These are phyloP conservation scores for Smutsia temminckii DNA, from an alignment of 2,797 vertebrate genomes.

Conservation along the genomic window DNA sequence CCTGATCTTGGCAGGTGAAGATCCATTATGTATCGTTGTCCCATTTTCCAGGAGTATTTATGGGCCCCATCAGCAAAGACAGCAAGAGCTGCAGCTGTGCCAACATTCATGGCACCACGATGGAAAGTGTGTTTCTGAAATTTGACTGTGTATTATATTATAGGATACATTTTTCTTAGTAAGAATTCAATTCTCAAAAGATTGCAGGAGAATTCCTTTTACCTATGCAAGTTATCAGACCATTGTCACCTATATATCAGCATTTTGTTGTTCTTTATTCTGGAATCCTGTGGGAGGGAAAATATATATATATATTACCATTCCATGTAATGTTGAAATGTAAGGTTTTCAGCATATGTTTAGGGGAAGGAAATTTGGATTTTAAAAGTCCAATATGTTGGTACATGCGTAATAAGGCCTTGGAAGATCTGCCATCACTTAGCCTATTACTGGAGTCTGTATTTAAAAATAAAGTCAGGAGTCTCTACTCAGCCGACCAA, in stretches of 20 bases:
- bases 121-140: slow-evolving; percentile 46
- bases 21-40: slow-evolving; percentile 13
- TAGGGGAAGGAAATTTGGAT: slow-evolving; percentile 28
- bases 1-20: slow-evolving; percentile 40
- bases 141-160: slow-evolving; percentile 26
- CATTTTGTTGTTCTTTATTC: background rate
- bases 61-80: background rate
- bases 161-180: background rate
- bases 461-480: slow-evolving; percentile 60
- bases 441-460: slow-evolving; percentile 62
- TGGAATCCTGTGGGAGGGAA: background rate
- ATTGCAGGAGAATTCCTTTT: background rate
- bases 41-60: background rate
- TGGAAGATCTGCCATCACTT: slow-evolving; percentile 51
- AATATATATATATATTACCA: background rate
- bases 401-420: slow-evolving; percentile 36
- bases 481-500: background rate
- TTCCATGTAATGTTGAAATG: slow-evolving; percentile 20
- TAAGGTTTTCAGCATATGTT: slow-evolving; percentile 43
- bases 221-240: slow-evolving; percentile 3
- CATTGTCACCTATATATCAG: background rate
- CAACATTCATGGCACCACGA: background rate
- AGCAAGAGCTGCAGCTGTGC: slow-evolving; percentile 47
- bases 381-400: slow-evolving; percentile 46
- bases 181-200: no score